Evolutionary conservation across 2,888 invertebrate species (phyloP).

Genomic region (Shargacucullia verbasci): DNA sequence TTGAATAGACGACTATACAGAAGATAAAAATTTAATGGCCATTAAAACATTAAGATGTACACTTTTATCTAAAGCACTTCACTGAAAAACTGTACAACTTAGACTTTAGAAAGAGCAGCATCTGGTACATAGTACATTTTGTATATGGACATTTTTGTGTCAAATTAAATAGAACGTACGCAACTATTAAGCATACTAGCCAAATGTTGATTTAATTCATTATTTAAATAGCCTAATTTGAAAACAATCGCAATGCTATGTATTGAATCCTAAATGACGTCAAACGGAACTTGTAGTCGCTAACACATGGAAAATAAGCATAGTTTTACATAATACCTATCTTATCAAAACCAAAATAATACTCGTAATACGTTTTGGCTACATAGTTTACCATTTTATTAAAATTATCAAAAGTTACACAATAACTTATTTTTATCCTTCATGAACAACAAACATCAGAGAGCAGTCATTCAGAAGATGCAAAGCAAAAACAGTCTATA

Average conservation of each 20-base stretch:
- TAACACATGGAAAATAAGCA: conserved; percentile 14
- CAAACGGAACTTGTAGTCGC: conserved; percentile 22
- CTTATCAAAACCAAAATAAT: conserved; percentile 32
- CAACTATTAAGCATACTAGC: not conserved
- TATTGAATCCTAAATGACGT: conserved; percentile 27
- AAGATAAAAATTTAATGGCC: no score
- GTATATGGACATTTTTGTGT: not conserved
- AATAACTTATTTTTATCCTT: conserved; percentile 27
- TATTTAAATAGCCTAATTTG: conserved; percentile 19
- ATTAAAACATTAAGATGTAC: no score
- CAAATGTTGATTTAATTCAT: conserved; percentile 4
- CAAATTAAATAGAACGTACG: not conserved
- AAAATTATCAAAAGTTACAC: conserved; percentile 20
- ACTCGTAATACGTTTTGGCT: no score
- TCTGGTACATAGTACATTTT: no score
- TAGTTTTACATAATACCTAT: conserved; percentile 21
- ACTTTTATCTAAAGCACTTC: no score
- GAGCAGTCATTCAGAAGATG: conserved; percentile 68
- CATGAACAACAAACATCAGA: conserved; percentile 27
- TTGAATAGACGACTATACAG: no score
- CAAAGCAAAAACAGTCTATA: conserved; percentile 81
- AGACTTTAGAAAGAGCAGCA: no score
- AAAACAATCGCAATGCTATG: conserved; percentile 21
- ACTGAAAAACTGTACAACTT: no score
- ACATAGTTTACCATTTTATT: conserved; percentile 30